These are phyloP conservation scores for Alsophila aescularia DNA, from an alignment of 2,888 invertebrate species.

Conservation along the genomic window DNA sequence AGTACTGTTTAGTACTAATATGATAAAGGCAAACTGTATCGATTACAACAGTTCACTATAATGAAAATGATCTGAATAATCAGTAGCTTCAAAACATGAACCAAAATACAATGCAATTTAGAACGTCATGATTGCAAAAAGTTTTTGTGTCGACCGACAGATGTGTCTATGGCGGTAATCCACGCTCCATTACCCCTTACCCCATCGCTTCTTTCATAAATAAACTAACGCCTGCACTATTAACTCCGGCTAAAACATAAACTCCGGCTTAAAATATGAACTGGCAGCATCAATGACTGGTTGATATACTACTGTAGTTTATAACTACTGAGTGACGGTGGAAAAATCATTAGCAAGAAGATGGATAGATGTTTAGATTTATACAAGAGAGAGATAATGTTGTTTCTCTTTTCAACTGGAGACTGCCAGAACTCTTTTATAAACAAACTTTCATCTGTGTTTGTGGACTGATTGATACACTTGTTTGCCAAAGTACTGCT, in stretches of 20 bases:
- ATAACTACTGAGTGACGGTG: neutral
- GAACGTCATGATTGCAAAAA: conserved; percentile 50
- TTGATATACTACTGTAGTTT: conserved; percentile 41
- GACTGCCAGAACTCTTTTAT: neutral
- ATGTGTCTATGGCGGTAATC: conserved; percentile 62
- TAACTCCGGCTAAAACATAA: conserved; percentile 49
- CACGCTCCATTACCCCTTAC: conserved; percentile 69
- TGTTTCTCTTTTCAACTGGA: neutral
- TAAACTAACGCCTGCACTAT: conserved; percentile 56
- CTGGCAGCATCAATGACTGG: conserved; percentile 33
- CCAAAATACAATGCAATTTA: conserved; percentile 40
- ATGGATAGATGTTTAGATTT: neutral
- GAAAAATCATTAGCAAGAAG: conserved; percentile 1
- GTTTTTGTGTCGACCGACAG: conserved; percentile 49
- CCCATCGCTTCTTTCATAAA: conserved; percentile 58
- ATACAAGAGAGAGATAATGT: neutral
- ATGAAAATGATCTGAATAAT: no score
- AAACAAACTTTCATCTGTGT: no score
- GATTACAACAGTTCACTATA: no score
- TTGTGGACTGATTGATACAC: no score
- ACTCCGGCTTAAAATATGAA: conserved; percentile 39
- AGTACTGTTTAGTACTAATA: no score
- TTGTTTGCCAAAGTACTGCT: no score
- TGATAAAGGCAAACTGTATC: no score
- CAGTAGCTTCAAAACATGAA: neutral